Percentiles rank a stretch among this genome's conserved stretches.
Conservation (phyloP, 2,888 invertebrate genomes). For the Diarsia rubi region DNA sequence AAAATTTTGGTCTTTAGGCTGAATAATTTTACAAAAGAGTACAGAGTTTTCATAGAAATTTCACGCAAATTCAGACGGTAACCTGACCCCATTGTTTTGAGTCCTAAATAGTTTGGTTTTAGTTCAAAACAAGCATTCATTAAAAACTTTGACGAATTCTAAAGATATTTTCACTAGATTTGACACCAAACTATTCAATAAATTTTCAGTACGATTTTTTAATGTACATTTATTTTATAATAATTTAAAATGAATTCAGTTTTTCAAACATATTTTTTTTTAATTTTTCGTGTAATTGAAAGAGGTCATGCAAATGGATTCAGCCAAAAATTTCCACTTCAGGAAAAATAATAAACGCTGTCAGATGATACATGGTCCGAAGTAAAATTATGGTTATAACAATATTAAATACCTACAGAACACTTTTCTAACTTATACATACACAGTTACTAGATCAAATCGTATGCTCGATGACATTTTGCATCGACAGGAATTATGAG, state of each 20-base stretch:
- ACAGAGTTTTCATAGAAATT: constrained; percentile 1
- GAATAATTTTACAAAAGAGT: neutral
- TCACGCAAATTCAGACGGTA: constrained; percentile 1
- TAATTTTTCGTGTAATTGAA: neutral
- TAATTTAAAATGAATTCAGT: neutral
- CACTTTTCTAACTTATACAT: no score
- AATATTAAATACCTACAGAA: no score
- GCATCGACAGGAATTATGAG: no score
- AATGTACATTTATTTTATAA: neutral
- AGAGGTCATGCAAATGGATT: no score
- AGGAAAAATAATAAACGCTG: no score
- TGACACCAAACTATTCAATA: neutral
- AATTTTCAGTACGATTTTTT: neutral
- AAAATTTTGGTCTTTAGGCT: neutral
- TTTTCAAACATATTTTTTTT: neutral
- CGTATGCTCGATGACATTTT: no score
- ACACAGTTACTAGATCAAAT: no score
- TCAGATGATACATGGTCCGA: no score
- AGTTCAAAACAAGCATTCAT: neutral
- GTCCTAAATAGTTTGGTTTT: neutral
- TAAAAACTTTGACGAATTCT: neutral
- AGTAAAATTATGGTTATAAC: no score
- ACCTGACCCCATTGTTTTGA: neutral
- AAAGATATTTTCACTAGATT: neutral
- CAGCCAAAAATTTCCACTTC: neutral